These are phyloP conservation scores for Clostera curtula DNA, from an alignment of 2,888 invertebrate species.

Conservation along the genomic window DNA sequence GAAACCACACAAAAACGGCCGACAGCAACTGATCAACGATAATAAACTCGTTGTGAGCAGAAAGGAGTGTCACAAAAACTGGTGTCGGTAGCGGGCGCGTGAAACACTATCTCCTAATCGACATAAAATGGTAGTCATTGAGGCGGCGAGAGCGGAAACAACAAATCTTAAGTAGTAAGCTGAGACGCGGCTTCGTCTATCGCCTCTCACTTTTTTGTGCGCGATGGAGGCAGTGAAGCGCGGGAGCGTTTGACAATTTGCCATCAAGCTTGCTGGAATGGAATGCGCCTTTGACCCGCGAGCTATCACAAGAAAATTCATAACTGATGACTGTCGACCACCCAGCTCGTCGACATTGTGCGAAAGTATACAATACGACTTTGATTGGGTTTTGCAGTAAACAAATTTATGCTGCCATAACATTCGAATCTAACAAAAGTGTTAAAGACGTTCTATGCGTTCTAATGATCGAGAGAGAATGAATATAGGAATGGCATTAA, in stretches of 20 bases:
- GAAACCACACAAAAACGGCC: constrained; percentile 34
- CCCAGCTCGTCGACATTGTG: constrained; percentile 46
- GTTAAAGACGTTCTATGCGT: constrained; percentile 26
- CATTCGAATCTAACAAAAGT: constrained; percentile 37
- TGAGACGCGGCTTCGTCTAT: constrained; percentile 47
- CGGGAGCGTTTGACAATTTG: constrained; percentile 50
- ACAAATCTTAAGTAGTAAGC: constrained; percentile 64
- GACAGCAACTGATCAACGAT: constrained; percentile 53
- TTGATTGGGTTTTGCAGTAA: constrained; percentile 49
- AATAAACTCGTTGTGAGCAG: constrained; percentile 64
- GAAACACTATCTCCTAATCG: constrained; percentile 72
- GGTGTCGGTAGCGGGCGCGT: constrained; percentile 68
- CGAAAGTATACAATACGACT: constrained; percentile 47
- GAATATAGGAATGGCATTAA: constrained; percentile 67
- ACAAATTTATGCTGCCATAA: constrained; percentile 37
- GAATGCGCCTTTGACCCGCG: constrained; percentile 58
- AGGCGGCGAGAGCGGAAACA: constrained; percentile 69
- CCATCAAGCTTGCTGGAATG: constrained; percentile 44
- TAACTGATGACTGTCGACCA: constrained; percentile 53
- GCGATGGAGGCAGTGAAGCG: constrained; percentile 28
- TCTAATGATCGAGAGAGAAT: constrained; percentile 54
- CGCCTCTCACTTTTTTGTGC: constrained; percentile 61
- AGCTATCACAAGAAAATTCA: constrained; percentile 44
- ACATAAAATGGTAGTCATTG: constrained; percentile 73
- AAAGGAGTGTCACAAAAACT: constrained; percentile 68